A percentile compares a stretch with the other conserved stretches of the same genome.
Evolutionary conservation across 1,140 invertebrate genomes (phyloP).

Genomic region (Drosophila lowei): DNA sequence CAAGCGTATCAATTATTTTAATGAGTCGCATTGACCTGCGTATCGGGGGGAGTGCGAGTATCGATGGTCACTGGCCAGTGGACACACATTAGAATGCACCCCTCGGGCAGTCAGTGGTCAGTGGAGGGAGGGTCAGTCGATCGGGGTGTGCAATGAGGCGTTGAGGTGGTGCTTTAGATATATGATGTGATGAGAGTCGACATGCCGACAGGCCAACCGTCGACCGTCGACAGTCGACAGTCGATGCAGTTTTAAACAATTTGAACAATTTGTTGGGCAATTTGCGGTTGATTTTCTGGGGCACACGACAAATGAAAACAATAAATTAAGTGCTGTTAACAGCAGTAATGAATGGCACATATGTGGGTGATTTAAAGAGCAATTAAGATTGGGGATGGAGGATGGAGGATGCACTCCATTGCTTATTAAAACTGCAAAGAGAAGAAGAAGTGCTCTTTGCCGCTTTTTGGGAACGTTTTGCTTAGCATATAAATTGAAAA

Average conservation of each 20-base stretch:
- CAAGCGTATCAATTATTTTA: conserved; percentile 82
- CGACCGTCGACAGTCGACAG: background rate
- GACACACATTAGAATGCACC: conserved; percentile 18
- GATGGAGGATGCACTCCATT: conserved; percentile 30
- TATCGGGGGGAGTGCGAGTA: conserved; percentile 1
- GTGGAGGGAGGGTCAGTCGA: conserved; percentile 31
- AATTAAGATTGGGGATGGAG: background rate
- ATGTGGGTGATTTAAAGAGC: conserved; percentile 37
- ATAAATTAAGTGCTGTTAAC: conserved; percentile 63
- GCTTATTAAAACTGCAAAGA: conserved; percentile 61
- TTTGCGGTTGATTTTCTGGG: conserved; percentile 66
- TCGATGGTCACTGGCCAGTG: conserved; percentile 45
- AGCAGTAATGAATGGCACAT: conserved; percentile 33
- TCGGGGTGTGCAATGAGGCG: conserved; percentile 70
- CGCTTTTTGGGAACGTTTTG: conserved; percentile 19
- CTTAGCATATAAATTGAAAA: conserved; percentile 73
- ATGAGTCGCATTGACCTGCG: conserved; percentile 31
- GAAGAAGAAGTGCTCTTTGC: background rate
- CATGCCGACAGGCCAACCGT: background rate
- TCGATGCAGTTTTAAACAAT: conserved; percentile 76
- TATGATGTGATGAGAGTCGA: conserved; percentile 4
- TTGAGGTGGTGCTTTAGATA: conserved; percentile 43
- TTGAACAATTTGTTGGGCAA: conserved; percentile 71
- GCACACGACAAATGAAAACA: conserved; percentile 69
- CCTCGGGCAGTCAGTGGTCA: conserved; percentile 29